Evolutionary conservation across 2,888 invertebrate species (phyloP).

Genomic region (Dromius quadrimaculatus): DNA sequence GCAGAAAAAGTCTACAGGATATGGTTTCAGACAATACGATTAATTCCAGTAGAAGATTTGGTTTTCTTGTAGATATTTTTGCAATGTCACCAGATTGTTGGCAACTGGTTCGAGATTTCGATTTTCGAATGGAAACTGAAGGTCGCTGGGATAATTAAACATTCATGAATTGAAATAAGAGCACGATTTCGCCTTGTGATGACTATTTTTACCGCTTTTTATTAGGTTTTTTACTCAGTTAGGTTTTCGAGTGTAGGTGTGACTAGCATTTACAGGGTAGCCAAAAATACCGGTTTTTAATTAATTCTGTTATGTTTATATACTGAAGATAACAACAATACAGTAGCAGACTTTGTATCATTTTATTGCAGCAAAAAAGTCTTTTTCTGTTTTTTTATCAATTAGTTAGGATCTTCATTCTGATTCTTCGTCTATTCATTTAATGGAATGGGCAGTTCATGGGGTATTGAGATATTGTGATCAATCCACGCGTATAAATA

Average conservation of each 20-base stretch:
- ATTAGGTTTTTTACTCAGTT: conserved; percentile 13
- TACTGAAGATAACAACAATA: not conserved
- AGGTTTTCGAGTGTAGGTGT: conserved; percentile 15
- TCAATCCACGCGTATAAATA: no score
- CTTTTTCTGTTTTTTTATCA: no score
- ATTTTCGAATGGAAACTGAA: conserved; percentile 43
- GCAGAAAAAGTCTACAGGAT: conserved; percentile 10
- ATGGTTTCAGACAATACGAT: conserved; percentile 31
- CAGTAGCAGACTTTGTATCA: not conserved
- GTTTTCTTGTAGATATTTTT: conserved; percentile 24
- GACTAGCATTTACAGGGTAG: not conserved
- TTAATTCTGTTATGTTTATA: not conserved
- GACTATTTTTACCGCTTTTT: conserved; percentile 29
- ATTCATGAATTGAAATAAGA: conserved; percentile 40
- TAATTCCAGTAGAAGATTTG: conserved; percentile 13
- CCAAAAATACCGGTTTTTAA: conserved; percentile 12
- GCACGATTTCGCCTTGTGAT: conserved; percentile 37
- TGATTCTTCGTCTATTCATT: no score
- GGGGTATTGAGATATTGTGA: no score
- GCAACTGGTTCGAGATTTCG: conserved; percentile 36
- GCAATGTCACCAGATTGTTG: conserved; percentile 26
- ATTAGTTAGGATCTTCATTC: no score
- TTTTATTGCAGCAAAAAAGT: not conserved
- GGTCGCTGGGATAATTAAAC: conserved; percentile 41
- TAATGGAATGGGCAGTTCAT: no score